Evolutionary conservation across 2,797 vertebrate species (phyloP), one percentile per base, ranked within the genome.

Genomic region (Sebastes matsubarae): DNA sequence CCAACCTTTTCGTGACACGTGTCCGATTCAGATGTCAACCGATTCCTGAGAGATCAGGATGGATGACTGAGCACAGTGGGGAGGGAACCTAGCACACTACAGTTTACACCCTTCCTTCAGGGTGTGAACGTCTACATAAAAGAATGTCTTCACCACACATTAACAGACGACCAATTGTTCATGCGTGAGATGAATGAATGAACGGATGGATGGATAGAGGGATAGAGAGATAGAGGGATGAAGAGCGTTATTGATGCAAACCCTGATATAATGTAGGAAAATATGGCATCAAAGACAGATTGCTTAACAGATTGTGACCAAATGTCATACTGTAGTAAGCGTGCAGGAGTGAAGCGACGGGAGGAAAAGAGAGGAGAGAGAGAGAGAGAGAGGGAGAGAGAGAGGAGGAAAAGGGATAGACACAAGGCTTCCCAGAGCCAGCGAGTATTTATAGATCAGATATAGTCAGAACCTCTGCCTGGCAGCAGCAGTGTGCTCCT

Each of bases 371-470:
- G 65, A 46, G 63, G n/a, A 52, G 20, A 22, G 34, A n/a, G 73
- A 18, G 63, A 42, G 67, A 18, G 73, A 64, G 67, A n/a, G 65
- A 18, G 64, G 76, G 67, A 58, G 69, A 70, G 54, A 52, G 46
- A 77, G 63, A 68, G 66, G 63, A 54, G 64, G 66, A 81, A 77
- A 78, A 83, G 57, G 71, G 68, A 90, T 52, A 81, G 87, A 88
- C 84, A 86, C 80, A 52, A 86, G 78, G 84, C 88, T 89, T 93
- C 84, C 80, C 72, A 85, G 81, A 84, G 81, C 89, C 80, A 30
- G 80, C 8, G 88, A 92, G 89, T 95, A 94, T 94, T 95, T 92
- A 93, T 94, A 93, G 93, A 93, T 92, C 87, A 92, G 84, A 93
- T 85, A 75, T 85, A 91, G 90, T 88, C 89, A 88, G 89, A 93